Base-by-base conservation (phyloP, 2,888 invertebrate genomes). In the Pammene aurita region DNA sequence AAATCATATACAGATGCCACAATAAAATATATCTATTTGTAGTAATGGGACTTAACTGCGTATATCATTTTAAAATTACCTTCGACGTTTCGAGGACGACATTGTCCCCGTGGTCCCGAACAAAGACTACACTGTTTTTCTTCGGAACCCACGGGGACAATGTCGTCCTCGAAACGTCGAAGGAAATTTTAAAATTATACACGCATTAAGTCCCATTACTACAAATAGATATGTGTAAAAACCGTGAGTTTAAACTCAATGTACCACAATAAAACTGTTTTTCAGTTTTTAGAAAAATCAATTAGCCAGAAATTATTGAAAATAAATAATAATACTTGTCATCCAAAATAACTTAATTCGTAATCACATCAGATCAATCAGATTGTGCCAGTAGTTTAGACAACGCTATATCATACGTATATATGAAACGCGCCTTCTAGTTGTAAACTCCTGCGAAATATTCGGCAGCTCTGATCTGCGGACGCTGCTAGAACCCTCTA, bases 281-380 rank as follows among this genome's bases (percentile, higher is more conserved):
- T 55, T 16, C 55, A 48, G 16, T 13, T 60, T 44, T 34, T 16
- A 35, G 41, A 7, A 38, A 16, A 52, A 52, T 58, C 34, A 52
- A 52, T 58, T 54, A n/a, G n/a, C 26, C 54, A 10, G 35, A 46
- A 35, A 50, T 41, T 34, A 41, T 41, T 62, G 55, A 56, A n/a
- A 54, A 34, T 34, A 67, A 61, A 62, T 56, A 62, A 67, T 67
- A 62, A 67, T 63, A 63, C 67, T 68, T 48, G 50, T 44, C 63
- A 57, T 48, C 34, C 46, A 56, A 48, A 55, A 62, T 63, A 63
- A 68, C 50, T 63, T 68, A 68, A 67, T 63, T 57, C 9, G 48
- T 52, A 63, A 68, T 63, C 52, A 52, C 55, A 66, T 57, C 26
- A 26, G n/a, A n/a, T n/a, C n/a, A n/a, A n/a, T n/a, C n/a, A 26